A percentile compares a stretch with the other conserved stretches of the same genome.
Conservation (phyloP, 2,888 invertebrate species). For the Heliconius erato region DNA sequence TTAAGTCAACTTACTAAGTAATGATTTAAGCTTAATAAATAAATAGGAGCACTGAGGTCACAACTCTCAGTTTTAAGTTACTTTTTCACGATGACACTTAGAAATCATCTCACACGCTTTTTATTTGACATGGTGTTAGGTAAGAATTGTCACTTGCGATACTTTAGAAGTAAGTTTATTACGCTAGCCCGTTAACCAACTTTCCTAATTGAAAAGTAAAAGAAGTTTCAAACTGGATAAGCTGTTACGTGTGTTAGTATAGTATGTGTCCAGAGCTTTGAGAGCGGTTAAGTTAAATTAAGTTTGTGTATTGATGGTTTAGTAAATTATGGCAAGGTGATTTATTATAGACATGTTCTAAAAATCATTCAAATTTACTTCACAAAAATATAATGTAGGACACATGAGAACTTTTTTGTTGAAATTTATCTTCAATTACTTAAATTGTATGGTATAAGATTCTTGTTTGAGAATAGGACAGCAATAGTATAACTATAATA, state of each 20-base stretch:
- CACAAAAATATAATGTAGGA: neutral
- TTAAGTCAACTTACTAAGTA: neutral
- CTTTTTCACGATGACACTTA: constrained; percentile 17
- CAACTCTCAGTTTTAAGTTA: neutral
- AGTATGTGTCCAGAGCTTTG: neutral
- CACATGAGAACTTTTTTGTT: neutral
- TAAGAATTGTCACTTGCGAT: constrained; percentile 40
- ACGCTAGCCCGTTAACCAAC: constrained; percentile 44
- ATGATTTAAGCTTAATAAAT: neutral
- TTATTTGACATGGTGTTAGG: constrained; percentile 41
- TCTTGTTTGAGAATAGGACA: no score
- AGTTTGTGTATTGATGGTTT: neutral
- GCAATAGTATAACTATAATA: neutral
- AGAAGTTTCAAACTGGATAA: constrained; percentile 35
- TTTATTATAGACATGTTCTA: neutral
- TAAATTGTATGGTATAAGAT: neutral
- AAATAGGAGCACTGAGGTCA: neutral
- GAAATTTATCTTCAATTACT: neutral
- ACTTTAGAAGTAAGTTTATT: constrained; percentile 34
- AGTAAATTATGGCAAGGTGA: neutral
- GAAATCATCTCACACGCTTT: constrained; percentile 42
- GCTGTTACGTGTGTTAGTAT: neutral
- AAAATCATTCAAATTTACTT: neutral
- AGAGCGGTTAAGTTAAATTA: neutral
- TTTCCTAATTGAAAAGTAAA: constrained; percentile 48